Evolutionary conservation across 2,113 vertebrate genomes (phyloP).

Genomic region (Triplophysa dalaica): DNA sequence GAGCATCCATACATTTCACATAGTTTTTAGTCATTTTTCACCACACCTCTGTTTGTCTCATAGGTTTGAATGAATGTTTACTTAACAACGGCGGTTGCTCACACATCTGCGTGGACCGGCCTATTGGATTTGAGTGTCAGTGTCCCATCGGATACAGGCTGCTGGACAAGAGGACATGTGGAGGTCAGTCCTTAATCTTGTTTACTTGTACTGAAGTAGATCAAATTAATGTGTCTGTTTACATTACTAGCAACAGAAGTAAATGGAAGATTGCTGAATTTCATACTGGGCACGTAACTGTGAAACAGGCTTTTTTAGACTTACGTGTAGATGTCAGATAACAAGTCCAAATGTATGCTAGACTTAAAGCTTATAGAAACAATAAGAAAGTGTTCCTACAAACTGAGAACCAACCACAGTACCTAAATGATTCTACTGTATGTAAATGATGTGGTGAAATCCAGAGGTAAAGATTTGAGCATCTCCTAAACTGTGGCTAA

Average conservation of each 20-base stretch:
- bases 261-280: background rate
- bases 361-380: no score
- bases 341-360: no score
- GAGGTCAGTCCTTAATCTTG: constrained; percentile 76
- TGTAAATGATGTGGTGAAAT: no score
- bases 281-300: background rate
- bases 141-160: constrained; percentile 92
- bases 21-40: no score
- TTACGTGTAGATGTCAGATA: no score
- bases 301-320: no score
- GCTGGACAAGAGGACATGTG: constrained; percentile 95
- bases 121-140: constrained; percentile 90
- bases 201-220: background rate
- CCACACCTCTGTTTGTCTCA: constrained; percentile 16
- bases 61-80: constrained; percentile 81
- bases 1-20: background rate
- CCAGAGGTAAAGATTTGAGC: no score
- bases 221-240: constrained; percentile 7
- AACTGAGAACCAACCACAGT: no score
- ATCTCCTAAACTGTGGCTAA: no score
- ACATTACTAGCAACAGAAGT: background rate
- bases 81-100: constrained; percentile 95
- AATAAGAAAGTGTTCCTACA: no score
- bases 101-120: constrained; percentile 91
- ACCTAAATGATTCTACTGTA: no score